Evolutionary conservation across 2,888 invertebrate species (phyloP).

Genomic region (Andrena chrysosceles): DNA sequence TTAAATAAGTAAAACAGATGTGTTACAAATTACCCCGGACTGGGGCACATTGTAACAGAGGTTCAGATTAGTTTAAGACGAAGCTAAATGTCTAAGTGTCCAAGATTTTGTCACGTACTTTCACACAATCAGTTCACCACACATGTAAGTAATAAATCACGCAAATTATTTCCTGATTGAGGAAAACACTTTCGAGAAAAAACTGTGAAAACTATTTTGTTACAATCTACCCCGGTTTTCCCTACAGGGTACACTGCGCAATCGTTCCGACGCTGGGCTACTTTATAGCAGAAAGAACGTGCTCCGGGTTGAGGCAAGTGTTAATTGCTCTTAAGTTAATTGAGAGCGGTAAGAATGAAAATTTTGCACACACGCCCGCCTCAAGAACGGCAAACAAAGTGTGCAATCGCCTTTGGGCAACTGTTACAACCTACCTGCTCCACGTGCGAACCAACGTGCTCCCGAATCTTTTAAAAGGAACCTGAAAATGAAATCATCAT

Average conservation of each 20-base stretch:
- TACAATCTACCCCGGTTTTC: too few species aligned
- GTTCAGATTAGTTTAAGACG: too few species aligned
- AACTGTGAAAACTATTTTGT: too few species aligned
- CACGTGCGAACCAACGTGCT: not conserved
- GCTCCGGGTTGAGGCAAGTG: slow-evolving; percentile 39
- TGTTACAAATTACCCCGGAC: too few species aligned
- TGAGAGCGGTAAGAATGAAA: slow-evolving; percentile 51
- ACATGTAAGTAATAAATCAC: too few species aligned
- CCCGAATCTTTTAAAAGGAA: not conserved
- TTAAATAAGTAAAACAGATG: too few species aligned
- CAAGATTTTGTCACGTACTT: too few species aligned
- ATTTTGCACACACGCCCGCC: slow-evolving; percentile 46
- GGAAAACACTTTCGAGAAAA: too few species aligned
- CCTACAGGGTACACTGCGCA: not conserved
- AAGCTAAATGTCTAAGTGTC: too few species aligned
- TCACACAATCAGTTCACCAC: too few species aligned
- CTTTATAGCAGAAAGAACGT: slow-evolving; percentile 32
- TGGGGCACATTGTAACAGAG: too few species aligned
- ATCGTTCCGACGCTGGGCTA: not conserved
- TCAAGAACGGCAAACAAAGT: slow-evolving; percentile 33
- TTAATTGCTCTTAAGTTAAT: slow-evolving; percentile 52
- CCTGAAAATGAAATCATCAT: not conserved
- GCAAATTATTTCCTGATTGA: too few species aligned
- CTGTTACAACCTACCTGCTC: not conserved
- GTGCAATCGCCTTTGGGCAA: slow-evolving; percentile 41